Evolutionary conservation across 1,140 invertebrate genomes (phyloP), one percentile per base, ranked within the genome.

Genomic region (Drosophila auraria): DNA sequence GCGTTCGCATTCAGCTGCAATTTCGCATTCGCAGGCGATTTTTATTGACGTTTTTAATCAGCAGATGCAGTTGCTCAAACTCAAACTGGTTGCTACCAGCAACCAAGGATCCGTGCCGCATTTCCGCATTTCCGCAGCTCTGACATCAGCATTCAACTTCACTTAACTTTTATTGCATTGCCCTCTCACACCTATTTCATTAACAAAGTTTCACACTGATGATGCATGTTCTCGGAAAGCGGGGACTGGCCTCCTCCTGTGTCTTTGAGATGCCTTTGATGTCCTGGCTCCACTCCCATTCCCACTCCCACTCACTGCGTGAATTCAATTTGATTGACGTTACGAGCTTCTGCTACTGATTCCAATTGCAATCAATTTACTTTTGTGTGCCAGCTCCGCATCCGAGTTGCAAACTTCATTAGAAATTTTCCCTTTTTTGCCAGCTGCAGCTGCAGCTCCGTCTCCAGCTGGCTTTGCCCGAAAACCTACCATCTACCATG

Each of bases 331-430:
- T 90, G 86, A 90, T 90, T 90, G 86, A 90, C 86, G 86, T 90
- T 90, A 86, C 86, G 87, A 90, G 86, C 75, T 90, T 77, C 87
- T 90, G 86, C 87, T 90, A 90, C 86, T 90, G 86, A 90, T 90
- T 90, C 86, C 86, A 90, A 90, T 90, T 90, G 86, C 86, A 90
- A 90, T 90, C 86, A 90, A 90, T 90, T 90, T 90, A 90, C 86
- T 90, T 90, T 90, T 90, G 86, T 90, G 87, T 40, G 70, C 56
- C 56, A 69, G 75, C 64, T 76, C 81, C 78, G 81, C 82, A 82
- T 90, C 78, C 86, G 68, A 89, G 86, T 89, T 90, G 82, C 87
- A 90, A 90, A 90, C 86, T 90, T 90, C 86, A 90, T 90, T 90
- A 90, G 86, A 90, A 90, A 90, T 86, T 80, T 89, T 84, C 63